These are phyloP conservation scores for Petrocephalus schoutedeni DNA, from an alignment of 2,797 vertebrate genomes.

Conservation along the genomic window DNA sequence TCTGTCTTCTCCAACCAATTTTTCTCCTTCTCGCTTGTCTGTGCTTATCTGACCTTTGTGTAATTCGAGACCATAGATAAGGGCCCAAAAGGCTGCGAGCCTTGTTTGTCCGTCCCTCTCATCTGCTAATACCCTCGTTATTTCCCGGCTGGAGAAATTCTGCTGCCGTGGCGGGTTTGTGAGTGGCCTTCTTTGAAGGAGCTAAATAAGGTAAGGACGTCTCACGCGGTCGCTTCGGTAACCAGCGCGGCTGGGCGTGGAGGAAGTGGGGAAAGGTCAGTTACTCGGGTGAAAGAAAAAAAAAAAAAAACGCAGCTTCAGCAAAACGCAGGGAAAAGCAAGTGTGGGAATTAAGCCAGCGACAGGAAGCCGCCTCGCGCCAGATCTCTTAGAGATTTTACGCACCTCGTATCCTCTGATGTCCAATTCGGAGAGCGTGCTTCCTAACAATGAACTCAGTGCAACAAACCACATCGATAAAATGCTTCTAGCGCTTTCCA, in stretches of 20 bases:
- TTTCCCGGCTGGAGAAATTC: background rate
- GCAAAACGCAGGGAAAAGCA: background rate
- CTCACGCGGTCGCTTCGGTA: background rate
- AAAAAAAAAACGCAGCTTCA: background rate
- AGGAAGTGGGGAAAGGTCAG: slow-evolving; percentile 11
- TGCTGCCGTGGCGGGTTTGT: background rate
- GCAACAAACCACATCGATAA: background rate
- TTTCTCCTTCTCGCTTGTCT: slow-evolving; percentile 33
- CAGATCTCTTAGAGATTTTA: background rate
- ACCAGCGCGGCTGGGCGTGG: background rate
- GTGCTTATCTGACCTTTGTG: slow-evolving; percentile 63
- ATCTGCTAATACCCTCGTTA: slow-evolving; percentile 52
- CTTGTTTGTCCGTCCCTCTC: slow-evolving; percentile 61
- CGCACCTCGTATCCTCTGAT: background rate
- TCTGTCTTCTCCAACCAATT: slow-evolving; percentile 37
- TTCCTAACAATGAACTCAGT: background rate
- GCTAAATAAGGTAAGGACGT: slow-evolving; percentile 4
- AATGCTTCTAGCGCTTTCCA: background rate
- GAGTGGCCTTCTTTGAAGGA: background rate
- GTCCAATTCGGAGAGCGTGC: background rate
- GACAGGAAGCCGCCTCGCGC: background rate
- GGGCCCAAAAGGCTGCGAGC: slow-evolving; percentile 54
- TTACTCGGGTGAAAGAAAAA: background rate
- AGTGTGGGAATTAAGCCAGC: background rate
- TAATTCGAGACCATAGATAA: slow-evolving; percentile 63